Evolutionary conservation across 2,797 vertebrate genomes (phyloP).

Genomic region (Peromyscus nudipes): DNA sequence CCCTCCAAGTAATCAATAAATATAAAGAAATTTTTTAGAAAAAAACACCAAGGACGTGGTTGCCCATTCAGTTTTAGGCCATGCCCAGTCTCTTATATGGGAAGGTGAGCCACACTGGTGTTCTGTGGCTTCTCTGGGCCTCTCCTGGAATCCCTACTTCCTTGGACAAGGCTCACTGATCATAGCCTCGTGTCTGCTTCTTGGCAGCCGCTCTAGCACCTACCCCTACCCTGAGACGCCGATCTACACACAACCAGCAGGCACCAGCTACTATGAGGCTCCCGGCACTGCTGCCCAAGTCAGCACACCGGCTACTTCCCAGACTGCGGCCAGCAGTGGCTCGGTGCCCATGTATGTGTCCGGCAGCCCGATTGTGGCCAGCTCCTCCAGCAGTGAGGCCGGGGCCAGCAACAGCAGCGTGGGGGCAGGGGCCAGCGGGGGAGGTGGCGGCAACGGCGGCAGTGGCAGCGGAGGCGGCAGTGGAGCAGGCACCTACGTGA

Average conservation of each 20-base stretch:
- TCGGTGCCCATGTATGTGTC: conserved; percentile 96
- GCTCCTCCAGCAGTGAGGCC: conserved; percentile 87
- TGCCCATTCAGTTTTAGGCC: background rate
- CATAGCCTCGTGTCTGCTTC: background rate
- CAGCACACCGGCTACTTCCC: conserved; percentile 90
- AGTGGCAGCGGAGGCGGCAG: conserved; percentile 70
- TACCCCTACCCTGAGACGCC: conserved; percentile 94
- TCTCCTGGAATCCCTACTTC: background rate
- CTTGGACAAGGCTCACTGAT: background rate
- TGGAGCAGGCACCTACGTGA: conserved; percentile 91
- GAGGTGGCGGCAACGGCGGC: conserved; percentile 78
- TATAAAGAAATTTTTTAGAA: background rate
- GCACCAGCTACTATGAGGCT: conserved; percentile 92
- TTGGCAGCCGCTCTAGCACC: conserved; percentile 91
- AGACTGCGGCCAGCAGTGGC: conserved; percentile 89
- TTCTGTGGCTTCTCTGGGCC: background rate
- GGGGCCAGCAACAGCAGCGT: conserved; percentile 86
- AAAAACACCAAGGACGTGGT: background rate
- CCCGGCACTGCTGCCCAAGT: conserved; percentile 92
- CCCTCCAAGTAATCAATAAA: background rate
- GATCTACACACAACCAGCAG: conserved; percentile 92
- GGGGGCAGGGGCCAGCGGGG: background rate
- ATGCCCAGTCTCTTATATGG: background rate
- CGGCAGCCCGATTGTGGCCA: conserved; percentile 92
- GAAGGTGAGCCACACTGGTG: background rate